These are phyloP conservation scores for Palaemon carinicauda DNA, from an alignment of 1,140 invertebrate genomes.

Conservation along the genomic window DNA sequence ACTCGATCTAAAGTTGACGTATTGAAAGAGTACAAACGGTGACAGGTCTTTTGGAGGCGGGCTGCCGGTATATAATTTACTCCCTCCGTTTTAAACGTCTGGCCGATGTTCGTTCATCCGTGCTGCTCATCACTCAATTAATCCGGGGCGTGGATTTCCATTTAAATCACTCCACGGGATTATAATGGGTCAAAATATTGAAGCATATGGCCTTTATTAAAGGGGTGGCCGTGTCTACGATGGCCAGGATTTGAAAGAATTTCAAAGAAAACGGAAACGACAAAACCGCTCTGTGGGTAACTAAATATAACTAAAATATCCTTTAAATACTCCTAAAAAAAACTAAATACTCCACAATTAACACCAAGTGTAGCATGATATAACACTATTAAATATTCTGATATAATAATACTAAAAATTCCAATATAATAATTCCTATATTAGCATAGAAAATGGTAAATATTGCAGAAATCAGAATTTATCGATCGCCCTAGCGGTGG, in stretches of 20 bases:
- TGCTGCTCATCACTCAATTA: slow-evolving; percentile 38
- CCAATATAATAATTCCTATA: too few species aligned
- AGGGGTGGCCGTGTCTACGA: not conserved
- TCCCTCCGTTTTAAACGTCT: slow-evolving; percentile 24
- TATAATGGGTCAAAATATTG: slow-evolving; percentile 28
- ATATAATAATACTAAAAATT: too few species aligned
- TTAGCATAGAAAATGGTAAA: too few species aligned
- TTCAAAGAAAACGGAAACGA: not conserved
- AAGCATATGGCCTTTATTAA: slow-evolving; percentile 40
- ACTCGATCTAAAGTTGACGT: too few species aligned
- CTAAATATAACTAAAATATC: not conserved
- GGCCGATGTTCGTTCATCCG: not conserved
- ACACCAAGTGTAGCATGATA: too few species aligned
- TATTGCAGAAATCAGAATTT: too few species aligned
- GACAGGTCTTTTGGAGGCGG: not conserved
- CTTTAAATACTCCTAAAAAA: too few species aligned
- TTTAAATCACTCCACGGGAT: slow-evolving; percentile 41
- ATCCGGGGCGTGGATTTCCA: slow-evolving; percentile 28
- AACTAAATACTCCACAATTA: too few species aligned
- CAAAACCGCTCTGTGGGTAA: too few species aligned
- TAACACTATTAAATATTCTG: too few species aligned
- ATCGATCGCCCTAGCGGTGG: too few species aligned
- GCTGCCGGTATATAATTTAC: not conserved
- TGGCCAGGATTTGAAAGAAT: not conserved
- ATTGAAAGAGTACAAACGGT: not conserved